Evolutionary conservation across 2,113 vertebrate species (phyloP), one percentile per base, ranked within the genome.

Genomic region (Cyprinus carpio): DNA sequence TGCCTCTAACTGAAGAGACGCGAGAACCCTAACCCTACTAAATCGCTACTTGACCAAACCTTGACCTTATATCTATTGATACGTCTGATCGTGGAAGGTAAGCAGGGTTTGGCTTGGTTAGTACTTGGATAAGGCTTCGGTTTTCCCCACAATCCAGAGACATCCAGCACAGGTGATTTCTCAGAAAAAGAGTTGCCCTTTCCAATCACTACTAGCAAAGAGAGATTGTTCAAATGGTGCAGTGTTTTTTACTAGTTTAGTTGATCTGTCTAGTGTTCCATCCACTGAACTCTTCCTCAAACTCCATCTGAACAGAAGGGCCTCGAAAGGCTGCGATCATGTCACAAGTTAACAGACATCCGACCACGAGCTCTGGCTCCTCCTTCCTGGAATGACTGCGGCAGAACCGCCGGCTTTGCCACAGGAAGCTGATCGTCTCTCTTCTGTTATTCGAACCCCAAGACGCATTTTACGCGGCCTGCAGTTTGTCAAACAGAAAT

Each of bases 401-500:
- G 40, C 40, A 43, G 40, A 43, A 43, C 40, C 10, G 40, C 40
- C 12, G 49, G 43, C 27, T 18, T 78, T 16, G 25, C 67, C 46
- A 2, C 23, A 29, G 62, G 71, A 75, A 40, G 20, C 54, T 29
- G 34, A 31, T 60, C 16, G 27, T 78, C 34, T 34, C 74, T 51
- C 20, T 67, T 37, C 18, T 83, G 67, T 64, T 81, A 43, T 65
- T 74, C 37, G 37, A 79, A 23, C 46, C 62, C 8, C n/a, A n/a
- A n/a, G 8, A 16, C 37, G 6, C 80, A 76, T 84, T 85, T 72
- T 82, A 88, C 83, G 75, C 31, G 16, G 46, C 54, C 18, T 69
- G 65, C 46, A 25, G 37, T 23, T 65, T 72, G 27, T 67, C 62
- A 29, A 79, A 56, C 34, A 80, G 81, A 75, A 76, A 86, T 56